Evolutionary conservation across 2,113 vertebrate genomes (phyloP), one percentile per base, ranked within the genome.

Genomic region (Ceratotherium simum): DNA sequence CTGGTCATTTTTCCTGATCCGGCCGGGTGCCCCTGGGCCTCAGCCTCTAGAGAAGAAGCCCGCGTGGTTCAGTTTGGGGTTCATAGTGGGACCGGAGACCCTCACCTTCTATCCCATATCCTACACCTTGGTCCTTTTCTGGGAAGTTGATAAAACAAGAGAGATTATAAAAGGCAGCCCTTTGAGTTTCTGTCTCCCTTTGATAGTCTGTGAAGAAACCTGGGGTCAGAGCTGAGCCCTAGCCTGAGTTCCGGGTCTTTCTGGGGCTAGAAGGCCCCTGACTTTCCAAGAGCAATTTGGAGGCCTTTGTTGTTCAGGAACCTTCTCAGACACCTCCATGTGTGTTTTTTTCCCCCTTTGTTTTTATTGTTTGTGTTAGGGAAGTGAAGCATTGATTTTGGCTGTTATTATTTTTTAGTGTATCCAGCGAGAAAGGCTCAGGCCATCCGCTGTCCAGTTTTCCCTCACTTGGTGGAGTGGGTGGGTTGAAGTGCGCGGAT

Each of bases 381-480:
- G 90, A 95, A 96, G 83, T 76, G 92, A 92, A 94, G 79, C 90
- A 96, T 84, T 65, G 86, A 95, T 96, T 96, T 78, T 62, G 13
- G 76, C 58, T 33, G 13, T 70, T 72, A 83, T 27, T 96, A n/a
- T 87, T 65, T 96, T 96, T 90, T 94, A 95, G 94, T 58, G 87
- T 51, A 42, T 84, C 83, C 36, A 33, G 80, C 18, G 69, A 81
- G 96, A 76, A 46, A 87, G 42, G 10, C 58, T 54, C 54, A 27
- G 48, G 33, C 83, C 16, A 1, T 69, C 65, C 21, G 69, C 51
- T 1, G 21, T 31, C n/a, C 20, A 25, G 10, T 8, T 89, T 73
- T 69, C 60, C 73, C 60, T 69, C 29, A 0, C 0, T 0, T 2
- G 51, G 39, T 39, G 62, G 18, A 5, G 1, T 7, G 8, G 2